Percentiles rank a stretch among this genome's conserved stretches.
phyloP scores from a whole-genome alignment of 2,888 invertebrate genomes.

The Cremastobaeus sp. region DNA sequence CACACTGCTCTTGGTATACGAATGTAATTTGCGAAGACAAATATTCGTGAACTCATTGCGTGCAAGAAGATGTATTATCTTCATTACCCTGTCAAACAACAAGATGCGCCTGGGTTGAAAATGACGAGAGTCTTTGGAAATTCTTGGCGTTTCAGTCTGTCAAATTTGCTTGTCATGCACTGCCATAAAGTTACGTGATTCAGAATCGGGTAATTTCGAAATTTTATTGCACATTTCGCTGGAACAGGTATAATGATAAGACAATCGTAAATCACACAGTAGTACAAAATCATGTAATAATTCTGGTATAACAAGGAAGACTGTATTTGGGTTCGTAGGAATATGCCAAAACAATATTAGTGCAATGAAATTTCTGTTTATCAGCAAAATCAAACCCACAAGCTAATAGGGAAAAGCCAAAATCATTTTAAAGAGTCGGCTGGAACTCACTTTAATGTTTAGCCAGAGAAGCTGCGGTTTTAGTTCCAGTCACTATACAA shows the following conservation, averaged over 20 bases:
- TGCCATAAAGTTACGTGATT: too few species aligned
- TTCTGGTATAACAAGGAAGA: too few species aligned
- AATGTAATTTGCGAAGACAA: constrained; percentile 53
- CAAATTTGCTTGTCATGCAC: neutral
- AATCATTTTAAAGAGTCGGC: constrained; percentile 25
- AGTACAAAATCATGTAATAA: too few species aligned
- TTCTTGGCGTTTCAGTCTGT: constrained; percentile 4
- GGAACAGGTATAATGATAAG: too few species aligned
- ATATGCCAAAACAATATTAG: neutral
- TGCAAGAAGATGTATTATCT: constrained; percentile 43
- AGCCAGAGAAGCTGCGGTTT: constrained; percentile 2
- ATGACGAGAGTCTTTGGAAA: constrained; percentile 13
- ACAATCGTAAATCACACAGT: too few species aligned
- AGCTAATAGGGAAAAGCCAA: constrained; percentile 4
- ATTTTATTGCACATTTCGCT: too few species aligned
- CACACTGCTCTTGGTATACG: constrained; percentile 30
- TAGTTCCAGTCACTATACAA: constrained; percentile 22
- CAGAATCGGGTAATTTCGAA: too few species aligned
- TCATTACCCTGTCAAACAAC: constrained; percentile 40
- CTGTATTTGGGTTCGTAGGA: too few species aligned
- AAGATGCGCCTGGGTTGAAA: too few species aligned
- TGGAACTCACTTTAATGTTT: constrained; percentile 1
- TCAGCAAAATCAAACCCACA: constrained; percentile 5
- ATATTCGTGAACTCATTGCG: constrained; percentile 46
- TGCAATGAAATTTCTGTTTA: constrained; percentile 10